These are phyloP conservation scores for Sebastes umbrosus DNA, from an alignment of 2,797 vertebrate species.

Conservation along the genomic window DNA sequence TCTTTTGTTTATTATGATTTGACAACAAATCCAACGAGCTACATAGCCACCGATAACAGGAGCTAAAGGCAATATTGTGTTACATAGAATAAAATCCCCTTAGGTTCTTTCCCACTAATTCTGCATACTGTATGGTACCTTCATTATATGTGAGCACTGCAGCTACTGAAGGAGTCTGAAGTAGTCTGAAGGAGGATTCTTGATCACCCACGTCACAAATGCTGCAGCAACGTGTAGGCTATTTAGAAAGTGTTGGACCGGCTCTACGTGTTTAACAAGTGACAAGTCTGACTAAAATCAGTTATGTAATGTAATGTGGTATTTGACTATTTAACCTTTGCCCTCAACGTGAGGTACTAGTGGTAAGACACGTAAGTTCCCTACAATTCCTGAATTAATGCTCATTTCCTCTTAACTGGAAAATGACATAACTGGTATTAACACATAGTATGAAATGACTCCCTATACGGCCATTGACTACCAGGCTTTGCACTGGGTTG, in stretches of 20 bases:
- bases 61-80: background rate
- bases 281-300: background rate
- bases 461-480: background rate
- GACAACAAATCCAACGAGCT: background rate
- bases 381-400: background rate
- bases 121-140: background rate
- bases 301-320: slow-evolving; percentile 7
- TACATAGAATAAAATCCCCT: background rate
- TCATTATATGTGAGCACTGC: background rate
- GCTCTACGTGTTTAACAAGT: background rate
- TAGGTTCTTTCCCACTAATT: background rate
- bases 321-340: slow-evolving; percentile 15
- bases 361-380: background rate
- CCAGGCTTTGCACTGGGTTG: background rate
- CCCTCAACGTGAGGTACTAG: background rate
- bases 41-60: background rate
- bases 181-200: background rate
- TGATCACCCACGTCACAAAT: background rate
- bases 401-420: slow-evolving; percentile 16
- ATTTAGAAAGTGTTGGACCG: background rate
- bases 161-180: background rate
- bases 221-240: background rate
- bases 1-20: background rate
- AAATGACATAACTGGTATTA: slow-evolving; percentile 31
- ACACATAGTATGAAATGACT: background rate